Base-by-base conservation (phyloP, 2,113 vertebrate genomes). In the Acanthochromis polyacanthus region DNA sequence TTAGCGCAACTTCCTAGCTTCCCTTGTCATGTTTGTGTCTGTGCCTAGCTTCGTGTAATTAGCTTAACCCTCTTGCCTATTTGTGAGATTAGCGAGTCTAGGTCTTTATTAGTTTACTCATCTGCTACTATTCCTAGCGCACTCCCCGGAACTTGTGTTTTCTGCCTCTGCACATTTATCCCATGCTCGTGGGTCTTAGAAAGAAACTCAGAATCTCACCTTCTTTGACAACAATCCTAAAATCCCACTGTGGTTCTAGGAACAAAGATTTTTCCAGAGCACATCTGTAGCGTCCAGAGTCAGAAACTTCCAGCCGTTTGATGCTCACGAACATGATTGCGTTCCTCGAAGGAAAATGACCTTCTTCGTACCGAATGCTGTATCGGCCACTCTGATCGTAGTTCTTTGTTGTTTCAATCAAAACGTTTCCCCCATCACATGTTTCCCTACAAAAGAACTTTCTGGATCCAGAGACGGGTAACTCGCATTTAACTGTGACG, bases 141-240 rank as follows among this genome's bases (percentile, higher is more conserved):
- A 4, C 30, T 30, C 30, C 30, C 30, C 30, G 5, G 30, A 30
- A 30, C 6, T 4, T 5, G 4, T 30, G 30, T 6, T 30, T 30
- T 8, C 32, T 9, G 32, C 7, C 1, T 36, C 32, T 36, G 7
- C 32, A 36, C 8, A 36, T 8, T 36, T 8, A 36, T 7, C 8
- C 32, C 32, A 36, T 8, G 7, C 32, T 36, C 1, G 2, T 9
- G 32, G 32, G 7, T 36, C 32, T 2, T 2, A 36, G 32, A 36
- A 9, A 36, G 32, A 36, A 36, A 36, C 32, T 9, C 7, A 7
- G 1, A 78, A 78, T 79, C 81, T 79, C 71, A 83, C 72, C 72
- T 2, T 76, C 55, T 19, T 11, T 36, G 28, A 77, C 64, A 6
- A 55, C 36, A 55, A 80, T 23, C 3, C 60, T 36, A 36, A 36